phyloP scores from a whole-genome alignment of 1,140 invertebrate genomes.

The Sesamia nonagrioides region DNA sequence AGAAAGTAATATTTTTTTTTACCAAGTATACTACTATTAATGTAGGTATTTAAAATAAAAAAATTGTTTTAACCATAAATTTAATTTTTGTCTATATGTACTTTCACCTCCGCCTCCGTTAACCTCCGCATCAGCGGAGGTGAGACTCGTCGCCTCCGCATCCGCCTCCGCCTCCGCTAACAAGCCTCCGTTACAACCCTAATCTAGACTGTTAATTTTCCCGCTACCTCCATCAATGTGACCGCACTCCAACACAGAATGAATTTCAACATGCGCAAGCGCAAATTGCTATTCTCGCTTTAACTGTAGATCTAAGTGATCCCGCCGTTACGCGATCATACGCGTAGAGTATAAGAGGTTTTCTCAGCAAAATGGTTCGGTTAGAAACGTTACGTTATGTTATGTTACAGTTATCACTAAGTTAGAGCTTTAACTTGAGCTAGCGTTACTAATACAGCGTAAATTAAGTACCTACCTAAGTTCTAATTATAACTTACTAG shows the following conservation, averaged over 20 bases:
- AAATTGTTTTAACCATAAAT: too few relatives aligned
- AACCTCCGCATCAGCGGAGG: too few relatives aligned
- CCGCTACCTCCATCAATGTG: slow-evolving; percentile 13
- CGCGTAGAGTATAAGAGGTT: neutral
- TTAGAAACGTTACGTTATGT: neutral
- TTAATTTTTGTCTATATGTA: too few relatives aligned
- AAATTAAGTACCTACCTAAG: neutral
- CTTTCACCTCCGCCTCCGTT: too few relatives aligned
- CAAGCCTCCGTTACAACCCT: too few relatives aligned
- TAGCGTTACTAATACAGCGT: neutral
- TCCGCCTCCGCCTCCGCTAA: too few relatives aligned
- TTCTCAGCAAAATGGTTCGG: slow-evolving; percentile 12
- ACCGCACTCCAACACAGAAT: slow-evolving; percentile 16
- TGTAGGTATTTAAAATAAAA: too few relatives aligned
- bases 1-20: too few relatives aligned
- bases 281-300: slow-evolving; percentile 32
- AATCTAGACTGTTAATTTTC: neutral
- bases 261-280: slow-evolving; percentile 8
- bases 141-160: too few relatives aligned
- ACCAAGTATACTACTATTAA: too few relatives aligned
- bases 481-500: neutral
- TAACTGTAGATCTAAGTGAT: slow-evolving; percentile 39
- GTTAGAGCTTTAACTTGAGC: too few relatives aligned
- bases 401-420: neutral
- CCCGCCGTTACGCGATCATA: slow-evolving; percentile 6